These are phyloP conservation scores for Ifrita kowaldi DNA, from an alignment of 2,113 vertebrate genomes.

Conservation along the genomic window DNA sequence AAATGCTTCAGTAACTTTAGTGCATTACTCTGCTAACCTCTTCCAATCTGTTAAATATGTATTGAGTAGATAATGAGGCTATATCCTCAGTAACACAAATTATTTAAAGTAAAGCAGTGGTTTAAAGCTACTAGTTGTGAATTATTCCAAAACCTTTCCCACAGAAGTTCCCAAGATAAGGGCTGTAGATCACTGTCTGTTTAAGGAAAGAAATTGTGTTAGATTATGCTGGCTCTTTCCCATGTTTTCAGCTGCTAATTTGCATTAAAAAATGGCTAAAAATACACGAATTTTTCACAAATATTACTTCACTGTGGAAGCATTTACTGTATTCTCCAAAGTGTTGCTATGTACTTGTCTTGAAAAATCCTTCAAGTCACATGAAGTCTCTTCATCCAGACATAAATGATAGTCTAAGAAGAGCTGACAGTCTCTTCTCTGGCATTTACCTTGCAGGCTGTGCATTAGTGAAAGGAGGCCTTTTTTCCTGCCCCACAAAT, in stretches of 20 bases:
- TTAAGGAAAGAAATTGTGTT: background rate
- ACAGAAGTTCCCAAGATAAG: background rate
- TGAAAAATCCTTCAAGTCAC: background rate
- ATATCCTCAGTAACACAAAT: background rate
- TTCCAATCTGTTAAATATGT: constrained; percentile 45
- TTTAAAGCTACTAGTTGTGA: constrained; percentile 8
- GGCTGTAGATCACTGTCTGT: background rate
- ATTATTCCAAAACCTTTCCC: constrained; percentile 11
- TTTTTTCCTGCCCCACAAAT: background rate
- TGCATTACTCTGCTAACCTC: constrained; percentile 41
- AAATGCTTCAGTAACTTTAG: constrained; percentile 45
- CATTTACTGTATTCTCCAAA: background rate
- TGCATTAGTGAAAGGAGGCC: background rate
- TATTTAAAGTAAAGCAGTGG: background rate
- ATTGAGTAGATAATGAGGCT: constrained; percentile 32
- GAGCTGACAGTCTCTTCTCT: background rate
- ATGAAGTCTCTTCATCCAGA: background rate
- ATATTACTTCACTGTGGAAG: background rate
- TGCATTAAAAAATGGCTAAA: constrained; percentile 10
- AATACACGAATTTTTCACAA: background rate
- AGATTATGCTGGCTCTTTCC: background rate
- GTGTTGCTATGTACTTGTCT: background rate
- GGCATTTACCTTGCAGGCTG: background rate
- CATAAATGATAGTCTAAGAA: background rate
- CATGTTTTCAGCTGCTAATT: background rate